Evolutionary conservation across 2,888 invertebrate species (phyloP), one percentile per base, ranked within the genome.

Genomic region (Cancer borealis): DNA sequence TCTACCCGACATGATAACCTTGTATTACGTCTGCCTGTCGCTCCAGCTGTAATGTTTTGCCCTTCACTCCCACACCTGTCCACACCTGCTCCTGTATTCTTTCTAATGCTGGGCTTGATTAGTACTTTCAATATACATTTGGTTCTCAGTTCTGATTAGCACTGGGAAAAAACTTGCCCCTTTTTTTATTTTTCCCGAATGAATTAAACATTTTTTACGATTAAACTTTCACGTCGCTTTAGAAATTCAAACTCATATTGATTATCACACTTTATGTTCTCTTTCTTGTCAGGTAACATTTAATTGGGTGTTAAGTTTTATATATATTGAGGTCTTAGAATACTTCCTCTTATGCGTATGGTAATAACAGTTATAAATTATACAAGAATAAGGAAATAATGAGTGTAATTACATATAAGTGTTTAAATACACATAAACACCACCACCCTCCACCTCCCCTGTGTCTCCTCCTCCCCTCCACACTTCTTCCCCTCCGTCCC

Each of bases 401-500:
- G 8, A 39, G n/a, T 66, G n/a, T 66, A 66, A 66, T 66, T 66
- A 66, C 66, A n/a, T 66, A 21, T 66, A n/a, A 66, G n/a, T n/a
- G n/a, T 66, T 66, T n/a, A n/a, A 66, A 66, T n/a, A 66, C 66
- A 17, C n/a, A 66, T 54, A 66, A n/a, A 66, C 79, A 79, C 30
- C 30, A 6, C 30, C 30, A 30, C 6, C 73, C 73, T 73, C 73
- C 73, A 6, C 73, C 73, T 73, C n/a, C 73, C 66, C 4, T 17
- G 2, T 79, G 8, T 66, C 26, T 30, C 79, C 30, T 12, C 79
- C 30, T 26, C 30, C 12, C 12, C 79, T 30, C 10, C 79, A 3
- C 8, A 3, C 73, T 4, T 0, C 73, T 21, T 6, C 73, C 3
- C 73, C 73, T n/a, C 66, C 21, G 8, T n/a, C 26, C n/a, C n/a